phyloP scores from a whole-genome alignment of 2,888 invertebrate species.

The Clostera curtula region DNA sequence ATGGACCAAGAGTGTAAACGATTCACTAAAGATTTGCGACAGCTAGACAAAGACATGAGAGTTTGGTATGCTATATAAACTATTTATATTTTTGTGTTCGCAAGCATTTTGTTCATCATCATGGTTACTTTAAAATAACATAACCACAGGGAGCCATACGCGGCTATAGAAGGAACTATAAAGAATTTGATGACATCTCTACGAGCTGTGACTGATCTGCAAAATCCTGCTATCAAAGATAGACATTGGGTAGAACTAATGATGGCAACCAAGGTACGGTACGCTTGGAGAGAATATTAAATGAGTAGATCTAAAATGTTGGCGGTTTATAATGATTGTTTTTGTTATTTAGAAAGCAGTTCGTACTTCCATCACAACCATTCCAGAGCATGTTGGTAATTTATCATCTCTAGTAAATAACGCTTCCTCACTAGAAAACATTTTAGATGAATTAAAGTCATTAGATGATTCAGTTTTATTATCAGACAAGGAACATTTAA shows the following conservation, averaged over 20 bases:
- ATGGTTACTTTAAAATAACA: neutral
- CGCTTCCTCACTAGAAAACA: constrained; percentile 34
- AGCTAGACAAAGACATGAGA: constrained; percentile 87
- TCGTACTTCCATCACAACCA: constrained; percentile 37
- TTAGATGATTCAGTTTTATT: constrained; percentile 32
- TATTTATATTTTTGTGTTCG: neutral
- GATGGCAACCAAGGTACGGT: constrained; percentile 87
- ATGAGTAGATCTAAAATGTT: constrained; percentile 2
- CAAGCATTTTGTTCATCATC: neutral
- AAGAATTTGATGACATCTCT: constrained; percentile 96
- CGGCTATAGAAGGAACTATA: constrained; percentile 85
- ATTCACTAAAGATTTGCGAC: constrained; percentile 88
- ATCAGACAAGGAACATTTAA: constrained; percentile 15
- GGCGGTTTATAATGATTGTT: constrained; percentile 14
- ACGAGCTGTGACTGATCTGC: constrained; percentile 92
- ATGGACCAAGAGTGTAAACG: constrained; percentile 97
- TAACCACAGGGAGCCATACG: constrained; percentile 81
- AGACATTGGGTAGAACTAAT: constrained; percentile 96
- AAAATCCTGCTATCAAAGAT: constrained; percentile 94
- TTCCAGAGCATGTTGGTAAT: constrained; percentile 31
- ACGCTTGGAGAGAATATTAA: neutral
- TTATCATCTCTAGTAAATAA: constrained; percentile 24
- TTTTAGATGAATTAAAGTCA: constrained; percentile 48
- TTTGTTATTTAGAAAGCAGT: constrained; percentile 46
- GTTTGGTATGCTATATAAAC: constrained; percentile 65